Percentiles rank a stretch among this genome's conserved stretches.
Evolutionary conservation across 2,797 vertebrate species (phyloP).

Genomic region (Kryptolebias ocellatus): DNA sequence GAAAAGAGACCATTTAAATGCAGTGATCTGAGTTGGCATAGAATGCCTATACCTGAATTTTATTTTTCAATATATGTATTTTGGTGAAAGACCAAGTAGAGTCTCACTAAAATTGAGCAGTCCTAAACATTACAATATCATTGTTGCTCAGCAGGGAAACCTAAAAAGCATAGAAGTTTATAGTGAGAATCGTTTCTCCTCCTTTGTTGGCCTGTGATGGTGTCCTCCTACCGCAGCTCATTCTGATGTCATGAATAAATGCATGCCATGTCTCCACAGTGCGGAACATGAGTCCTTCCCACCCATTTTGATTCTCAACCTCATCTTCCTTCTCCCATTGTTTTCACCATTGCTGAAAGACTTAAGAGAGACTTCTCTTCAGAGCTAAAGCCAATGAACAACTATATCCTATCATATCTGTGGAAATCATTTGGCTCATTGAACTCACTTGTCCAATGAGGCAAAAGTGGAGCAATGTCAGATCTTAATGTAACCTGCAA

Average conservation of each 20-base stretch:
- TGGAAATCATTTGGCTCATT: slow-evolving; percentile 42
- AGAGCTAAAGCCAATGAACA: slow-evolving; percentile 37
- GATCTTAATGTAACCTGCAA: slow-evolving; percentile 28
- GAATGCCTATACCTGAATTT: slow-evolving; percentile 26
- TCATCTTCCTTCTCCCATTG: slow-evolving; percentile 29
- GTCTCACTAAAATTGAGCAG: slow-evolving; percentile 24
- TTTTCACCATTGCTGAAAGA: slow-evolving; percentile 38
- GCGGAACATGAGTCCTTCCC: slow-evolving; percentile 39
- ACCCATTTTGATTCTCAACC: slow-evolving; percentile 42
- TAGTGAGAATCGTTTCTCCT: slow-evolving; percentile 43
- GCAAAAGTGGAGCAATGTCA: slow-evolving; percentile 9
- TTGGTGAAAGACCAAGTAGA: neutral
- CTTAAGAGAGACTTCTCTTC: slow-evolving; percentile 23
- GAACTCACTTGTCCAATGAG: slow-evolving; percentile 44
- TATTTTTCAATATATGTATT: slow-evolving; percentile 22
- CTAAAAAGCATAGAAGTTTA: slow-evolving; percentile 39
- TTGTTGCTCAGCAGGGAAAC: slow-evolving; percentile 34
- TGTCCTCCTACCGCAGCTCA: slow-evolving; percentile 33
- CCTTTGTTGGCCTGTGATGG: slow-evolving; percentile 9
- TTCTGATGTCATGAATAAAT: slow-evolving; percentile 80
- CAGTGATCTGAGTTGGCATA: slow-evolving; percentile 25
- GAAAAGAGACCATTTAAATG: slow-evolving; percentile 45
- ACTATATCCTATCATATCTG: neutral
- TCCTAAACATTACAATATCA: slow-evolving; percentile 2
- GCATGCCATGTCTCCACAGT: slow-evolving; percentile 64